Evolutionary conservation across 2,888 invertebrate species (phyloP), one percentile per base, ranked within the genome.

Genomic region (Clistopyga incitator): DNA sequence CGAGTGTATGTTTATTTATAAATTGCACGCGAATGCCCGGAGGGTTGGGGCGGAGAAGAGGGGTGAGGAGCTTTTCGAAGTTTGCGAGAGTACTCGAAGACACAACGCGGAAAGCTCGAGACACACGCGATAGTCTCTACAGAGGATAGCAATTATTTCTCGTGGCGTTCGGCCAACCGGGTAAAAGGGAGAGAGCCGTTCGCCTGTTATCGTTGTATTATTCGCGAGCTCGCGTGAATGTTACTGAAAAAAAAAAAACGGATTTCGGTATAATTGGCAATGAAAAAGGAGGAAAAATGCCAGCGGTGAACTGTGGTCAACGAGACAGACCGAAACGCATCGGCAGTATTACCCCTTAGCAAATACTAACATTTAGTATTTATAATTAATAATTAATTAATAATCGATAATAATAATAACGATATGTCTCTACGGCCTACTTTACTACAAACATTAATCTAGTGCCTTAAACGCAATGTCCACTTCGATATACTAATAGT

Each of bases 341-440:
- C 88, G 88, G 88, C 88, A 88, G 88, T 90, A 89, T 89, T 87
- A 85, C 87, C 86, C 88, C 88, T 88, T 85, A 85, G 87, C 88
- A 89, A 89, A 90, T 89, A 87, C 91, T 92, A 92, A 90, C 89
- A 84, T 77, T 80, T 77, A 83, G 54, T 75, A 76, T 65, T 65
- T 77, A 84, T 77, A 52, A 82, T 78, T 72, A 47, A 81, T 82
- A 59, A 68, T 84, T 81, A 74, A 68, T 65, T 83, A 65, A 83
- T 70, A 82, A 82, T 45, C 23, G 68, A 61, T 67, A 80, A 81
- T 84, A 78, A 81, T 80, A 80, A 89, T 90, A 91, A 88, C 88
- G 92, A 92, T 91, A 92, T 92, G 91, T 92, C 84, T 85, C 90
- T 88, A 87, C 81, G 86, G 85, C 85, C 89, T 89, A 88, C 85